phyloP scores from a whole-genome alignment of 2,888 invertebrate genomes.

The Nemapogon koenigi region DNA sequence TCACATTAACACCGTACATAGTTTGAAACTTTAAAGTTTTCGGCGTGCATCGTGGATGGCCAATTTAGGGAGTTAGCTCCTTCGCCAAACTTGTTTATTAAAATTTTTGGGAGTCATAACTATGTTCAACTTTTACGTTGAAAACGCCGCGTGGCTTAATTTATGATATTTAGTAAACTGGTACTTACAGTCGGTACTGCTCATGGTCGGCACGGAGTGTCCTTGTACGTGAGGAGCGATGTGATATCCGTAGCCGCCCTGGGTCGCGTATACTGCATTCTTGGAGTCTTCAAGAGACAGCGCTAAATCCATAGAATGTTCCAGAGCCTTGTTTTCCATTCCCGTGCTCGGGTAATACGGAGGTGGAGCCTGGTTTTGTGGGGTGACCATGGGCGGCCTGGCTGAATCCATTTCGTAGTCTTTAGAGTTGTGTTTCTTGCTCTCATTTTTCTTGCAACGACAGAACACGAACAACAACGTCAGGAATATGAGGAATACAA shows the following conservation, averaged over 20 bases:
- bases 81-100: slow-evolving; percentile 7
- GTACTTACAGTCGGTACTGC: slow-evolving; percentile 80
- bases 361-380: slow-evolving; percentile 86
- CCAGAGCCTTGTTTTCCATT: slow-evolving; percentile 90
- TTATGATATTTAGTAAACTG: neutral
- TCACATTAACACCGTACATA: too few species aligned
- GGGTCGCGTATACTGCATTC: slow-evolving; percentile 81
- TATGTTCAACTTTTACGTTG: neutral
- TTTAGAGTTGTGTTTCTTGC: slow-evolving; percentile 83
- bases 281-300: slow-evolving; percentile 86
- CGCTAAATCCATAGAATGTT: slow-evolving; percentile 87
- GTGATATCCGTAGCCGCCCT: slow-evolving; percentile 87
- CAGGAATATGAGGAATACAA: slow-evolving; percentile 80
- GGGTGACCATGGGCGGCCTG: slow-evolving; percentile 83
- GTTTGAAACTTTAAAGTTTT: slow-evolving; percentile 4
- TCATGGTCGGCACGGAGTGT: slow-evolving; percentile 70
- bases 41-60: slow-evolving; percentile 1
- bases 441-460: slow-evolving; percentile 81
- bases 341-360: slow-evolving; percentile 85
- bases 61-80: slow-evolving; percentile 1
- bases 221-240: slow-evolving; percentile 72
- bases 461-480: slow-evolving; percentile 83
- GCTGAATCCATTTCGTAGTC: slow-evolving; percentile 92
- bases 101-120: slow-evolving; percentile 6
- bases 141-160: neutral